Conservation (phyloP, 2,888 invertebrate species). For the Lampropteryx suffumata region DNA sequence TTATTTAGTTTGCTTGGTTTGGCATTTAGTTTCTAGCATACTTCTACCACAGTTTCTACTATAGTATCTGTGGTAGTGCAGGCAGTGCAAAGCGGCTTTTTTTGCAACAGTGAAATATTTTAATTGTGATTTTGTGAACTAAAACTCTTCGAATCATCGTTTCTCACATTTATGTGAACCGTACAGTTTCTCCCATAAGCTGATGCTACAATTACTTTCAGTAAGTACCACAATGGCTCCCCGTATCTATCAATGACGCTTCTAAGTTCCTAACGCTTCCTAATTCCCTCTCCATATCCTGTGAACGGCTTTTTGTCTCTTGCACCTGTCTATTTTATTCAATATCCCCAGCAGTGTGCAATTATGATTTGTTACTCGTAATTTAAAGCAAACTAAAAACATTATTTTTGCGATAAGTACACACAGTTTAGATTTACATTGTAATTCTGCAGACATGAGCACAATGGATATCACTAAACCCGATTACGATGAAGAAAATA, state of each 20-base stretch:
- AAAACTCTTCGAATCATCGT: neutral
- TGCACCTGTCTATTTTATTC: conserved; percentile 23
- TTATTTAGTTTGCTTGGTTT: too few species aligned
- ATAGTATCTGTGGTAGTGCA: too few species aligned
- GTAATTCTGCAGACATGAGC: conserved; percentile 51
- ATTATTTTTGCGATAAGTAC: too few species aligned
- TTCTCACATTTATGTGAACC: conserved; percentile 2
- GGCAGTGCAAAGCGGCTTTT: conserved; percentile 23
- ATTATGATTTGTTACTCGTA: neutral
- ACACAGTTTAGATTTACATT: neutral
- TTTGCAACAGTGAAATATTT: conserved; percentile 6
- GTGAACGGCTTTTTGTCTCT: conserved; percentile 22
- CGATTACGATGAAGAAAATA: conserved; percentile 66
- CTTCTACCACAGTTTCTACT: too few species aligned
- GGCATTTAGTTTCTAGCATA: too few species aligned
- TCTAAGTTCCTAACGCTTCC: conserved; percentile 19
- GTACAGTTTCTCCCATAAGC: conserved; percentile 4
- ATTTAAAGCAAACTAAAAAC: neutral
- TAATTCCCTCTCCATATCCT: conserved; percentile 6
- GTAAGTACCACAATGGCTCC: conserved; percentile 20
- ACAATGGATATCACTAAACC: conserved; percentile 66
- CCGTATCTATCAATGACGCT: conserved; percentile 13
- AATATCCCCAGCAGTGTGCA: neutral
- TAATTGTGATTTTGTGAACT: neutral
- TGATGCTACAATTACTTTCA: conserved; percentile 19